phyloP scores from a whole-genome alignment of 2,113 vertebrate genomes.

The Gavia stellata region DNA sequence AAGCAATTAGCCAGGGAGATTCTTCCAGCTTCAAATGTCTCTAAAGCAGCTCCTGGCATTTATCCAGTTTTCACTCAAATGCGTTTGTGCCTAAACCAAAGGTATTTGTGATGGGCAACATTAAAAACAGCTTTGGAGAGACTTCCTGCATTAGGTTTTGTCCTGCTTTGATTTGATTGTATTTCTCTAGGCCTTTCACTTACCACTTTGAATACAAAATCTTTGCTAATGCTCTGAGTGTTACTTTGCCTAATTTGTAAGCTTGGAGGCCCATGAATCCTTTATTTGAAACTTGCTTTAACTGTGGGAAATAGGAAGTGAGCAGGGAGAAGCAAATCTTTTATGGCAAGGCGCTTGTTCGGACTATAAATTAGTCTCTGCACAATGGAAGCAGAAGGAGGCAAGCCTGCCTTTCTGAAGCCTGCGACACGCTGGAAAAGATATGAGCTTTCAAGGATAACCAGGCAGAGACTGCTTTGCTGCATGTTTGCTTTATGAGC shows the following conservation, averaged over 20 bases:
- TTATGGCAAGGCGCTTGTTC: slow-evolving; percentile 51
- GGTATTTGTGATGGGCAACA: slow-evolving; percentile 64
- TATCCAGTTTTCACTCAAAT: slow-evolving; percentile 47
- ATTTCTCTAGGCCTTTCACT: slow-evolving; percentile 62
- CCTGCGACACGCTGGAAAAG: slow-evolving; percentile 17
- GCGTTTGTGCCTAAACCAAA: slow-evolving; percentile 5
- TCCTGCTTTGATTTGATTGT: slow-evolving; percentile 64
- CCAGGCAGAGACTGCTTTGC: slow-evolving; percentile 36
- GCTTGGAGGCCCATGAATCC: slow-evolving; percentile 53
- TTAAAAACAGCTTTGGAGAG: slow-evolving; percentile 59
- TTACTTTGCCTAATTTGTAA: slow-evolving; percentile 74
- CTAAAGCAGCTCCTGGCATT: slow-evolving; percentile 55
- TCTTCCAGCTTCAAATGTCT: slow-evolving; percentile 46
- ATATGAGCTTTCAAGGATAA: slow-evolving; percentile 27
- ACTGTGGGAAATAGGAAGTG: slow-evolving; percentile 79
- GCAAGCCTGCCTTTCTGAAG: slow-evolving; percentile 60
- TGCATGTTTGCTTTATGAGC: slow-evolving; percentile 18
- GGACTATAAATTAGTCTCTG: slow-evolving; percentile 69
- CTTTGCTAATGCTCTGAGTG: slow-evolving; percentile 59
- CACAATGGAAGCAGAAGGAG: slow-evolving; percentile 62
- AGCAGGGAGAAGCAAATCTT: slow-evolving; percentile 67
- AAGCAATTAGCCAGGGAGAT: slow-evolving; percentile 48
- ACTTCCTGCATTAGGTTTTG: slow-evolving; percentile 59
- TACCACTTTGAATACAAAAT: slow-evolving; percentile 60
- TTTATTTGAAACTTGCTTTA: slow-evolving; percentile 69